Base-by-base conservation (phyloP, 1,140 invertebrate genomes). In the Drosophila neocordata region DNA sequence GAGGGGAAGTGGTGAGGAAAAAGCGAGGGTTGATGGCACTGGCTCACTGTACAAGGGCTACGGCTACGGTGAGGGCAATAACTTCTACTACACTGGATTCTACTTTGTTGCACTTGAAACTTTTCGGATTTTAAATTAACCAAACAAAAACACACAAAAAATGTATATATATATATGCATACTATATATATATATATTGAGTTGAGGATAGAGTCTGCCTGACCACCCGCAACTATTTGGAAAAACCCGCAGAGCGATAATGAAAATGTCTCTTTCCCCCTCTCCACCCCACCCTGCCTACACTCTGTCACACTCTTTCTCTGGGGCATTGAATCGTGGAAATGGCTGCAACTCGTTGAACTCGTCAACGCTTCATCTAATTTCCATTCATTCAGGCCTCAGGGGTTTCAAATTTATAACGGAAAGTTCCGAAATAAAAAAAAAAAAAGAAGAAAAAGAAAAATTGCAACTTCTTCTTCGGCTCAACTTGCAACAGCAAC, bases 361-460 rank as follows among this genome's bases (percentile, higher is more conserved):
- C 83, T 77, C 83, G 83, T 87, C 82, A 87, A 88, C 69, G 60
- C 74, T 69, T 82, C 83, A 87, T 82, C 79, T 70, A 87, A 87
- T 73, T 79, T 87, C 77, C 70, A 88, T 87, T 87, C 24, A 48
- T 8, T 15, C 24, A 41, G 72, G 72, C 78, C 82, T 65, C 83
- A 70, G 78, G 82, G 60, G 15, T 48, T 48, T 56, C 64, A 38
- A 59, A 67, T 71, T 71, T 74, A 74, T 69, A 78, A 65, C 80
- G 73, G 80, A 85, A 81, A 61, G 61, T 53, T 65, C 56, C 41
- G 15, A 48, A 48, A 53, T 61, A 71, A 79, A 37, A 37, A 73
- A 62, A 44, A 53, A 64, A 71, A 79, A 37, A 37, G 73, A 62
- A 44, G 53, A 20, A 61, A 66, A 38, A 44, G n/a, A 65, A 60